Conservation (phyloP, 2,797 vertebrate species). For the Macroramphosus scolopax region DNA sequence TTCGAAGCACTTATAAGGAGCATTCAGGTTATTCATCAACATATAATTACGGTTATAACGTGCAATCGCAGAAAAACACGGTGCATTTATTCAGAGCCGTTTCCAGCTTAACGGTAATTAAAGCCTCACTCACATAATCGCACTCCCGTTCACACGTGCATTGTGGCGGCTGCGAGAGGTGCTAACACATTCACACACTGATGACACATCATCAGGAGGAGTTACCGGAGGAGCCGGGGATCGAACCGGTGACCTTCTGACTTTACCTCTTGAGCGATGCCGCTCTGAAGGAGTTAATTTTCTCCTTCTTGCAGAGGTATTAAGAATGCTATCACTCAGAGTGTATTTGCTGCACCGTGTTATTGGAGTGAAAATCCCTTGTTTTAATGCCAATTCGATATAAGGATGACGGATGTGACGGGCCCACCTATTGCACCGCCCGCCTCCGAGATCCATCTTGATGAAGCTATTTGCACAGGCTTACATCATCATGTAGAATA, state of each 20-base stretch:
- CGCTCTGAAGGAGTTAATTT: constrained; percentile 8
- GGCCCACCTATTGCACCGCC: constrained; percentile 28
- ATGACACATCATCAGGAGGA: too few relatives aligned
- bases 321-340: constrained; percentile 4
- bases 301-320: constrained; percentile 16
- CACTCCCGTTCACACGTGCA: too few relatives aligned
- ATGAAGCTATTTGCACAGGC: constrained; percentile 56
- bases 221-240: too few relatives aligned
- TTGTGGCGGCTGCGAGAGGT: too few relatives aligned
- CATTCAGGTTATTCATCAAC: constrained; percentile 9
- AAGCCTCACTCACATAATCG: too few relatives aligned
- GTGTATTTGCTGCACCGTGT: neutral
- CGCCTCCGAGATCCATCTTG: constrained; percentile 44
- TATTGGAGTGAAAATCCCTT: constrained; percentile 27
- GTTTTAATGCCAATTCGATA: constrained; percentile 41
- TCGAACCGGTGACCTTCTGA: too few relatives aligned
- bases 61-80: too few relatives aligned
- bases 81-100: too few relatives aligned
- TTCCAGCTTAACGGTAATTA: too few relatives aligned
- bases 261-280: too few relatives aligned
- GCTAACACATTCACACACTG: too few relatives aligned
- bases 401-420: constrained; percentile 21
- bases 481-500: constrained; percentile 48
- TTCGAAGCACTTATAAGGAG: constrained; percentile 17
- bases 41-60: constrained; percentile 23